Conservation (phyloP, 2,888 invertebrate species). For the Napeogenes sylphis region DNA sequence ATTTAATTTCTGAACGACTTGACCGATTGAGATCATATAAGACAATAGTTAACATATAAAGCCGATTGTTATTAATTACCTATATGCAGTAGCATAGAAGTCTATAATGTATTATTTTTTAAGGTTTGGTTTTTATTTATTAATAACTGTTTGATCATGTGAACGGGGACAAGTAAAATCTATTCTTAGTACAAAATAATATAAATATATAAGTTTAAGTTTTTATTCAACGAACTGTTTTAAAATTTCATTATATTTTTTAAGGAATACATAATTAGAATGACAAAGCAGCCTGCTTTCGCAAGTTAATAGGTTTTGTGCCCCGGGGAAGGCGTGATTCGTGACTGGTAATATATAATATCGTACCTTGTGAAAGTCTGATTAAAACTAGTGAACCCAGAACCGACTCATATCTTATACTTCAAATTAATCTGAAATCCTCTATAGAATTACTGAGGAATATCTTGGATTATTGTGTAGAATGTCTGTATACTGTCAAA, state of each 20-base stretch:
- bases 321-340: conserved; percentile 22
- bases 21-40: too few relatives aligned
- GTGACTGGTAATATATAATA: conserved; percentile 18
- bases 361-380: conserved; percentile 31
- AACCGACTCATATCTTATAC: not conserved
- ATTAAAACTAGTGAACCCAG: not conserved
- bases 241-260: not conserved
- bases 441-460: not conserved
- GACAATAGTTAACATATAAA: too few relatives aligned
- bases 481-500: too few relatives aligned
- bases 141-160: too few relatives aligned
- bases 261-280: not conserved
- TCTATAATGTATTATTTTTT: too few relatives aligned
- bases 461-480: not conserved
- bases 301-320: conserved; percentile 28
- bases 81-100: too few relatives aligned
- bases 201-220: too few relatives aligned
- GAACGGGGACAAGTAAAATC: too few relatives aligned
- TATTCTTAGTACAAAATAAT: too few relatives aligned
- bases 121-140: too few relatives aligned
- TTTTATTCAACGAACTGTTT: not conserved
- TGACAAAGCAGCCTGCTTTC: conserved; percentile 18
- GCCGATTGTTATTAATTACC: too few relatives aligned
- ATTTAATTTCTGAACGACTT: too few relatives aligned
- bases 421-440: not conserved